A percentile compares a stretch with the other conserved stretches of the same genome.
These are phyloP conservation scores for Phaonia tiefii DNA, from an alignment of 2,888 invertebrate species.

Conservation along the genomic window DNA sequence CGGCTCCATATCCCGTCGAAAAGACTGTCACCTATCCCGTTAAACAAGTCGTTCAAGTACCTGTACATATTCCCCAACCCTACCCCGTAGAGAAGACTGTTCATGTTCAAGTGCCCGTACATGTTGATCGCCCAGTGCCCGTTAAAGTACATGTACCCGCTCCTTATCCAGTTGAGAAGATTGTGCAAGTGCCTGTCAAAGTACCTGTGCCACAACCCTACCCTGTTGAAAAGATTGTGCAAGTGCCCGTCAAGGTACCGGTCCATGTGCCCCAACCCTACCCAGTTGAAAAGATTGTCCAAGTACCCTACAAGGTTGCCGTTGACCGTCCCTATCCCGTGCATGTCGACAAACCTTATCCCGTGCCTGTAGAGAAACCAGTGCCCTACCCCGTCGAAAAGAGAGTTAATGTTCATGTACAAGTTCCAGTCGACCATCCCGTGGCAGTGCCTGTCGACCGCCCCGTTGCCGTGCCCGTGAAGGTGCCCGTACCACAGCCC, in stretches of 20 bases:
- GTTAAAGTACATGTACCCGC: conserved; percentile 90
- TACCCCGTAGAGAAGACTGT: conserved; percentile 91
- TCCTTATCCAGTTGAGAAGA: conserved; percentile 90
- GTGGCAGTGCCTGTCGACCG: conserved; percentile 85
- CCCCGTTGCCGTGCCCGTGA: conserved; percentile 84
- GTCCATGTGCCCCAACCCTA: conserved; percentile 81
- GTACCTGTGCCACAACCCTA: conserved; percentile 91
- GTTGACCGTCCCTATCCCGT: conserved; percentile 86
- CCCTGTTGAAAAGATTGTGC: conserved; percentile 89
- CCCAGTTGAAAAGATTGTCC: conserved; percentile 84
- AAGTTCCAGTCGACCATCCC: conserved; percentile 78
- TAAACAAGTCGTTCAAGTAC: conserved; percentile 86
- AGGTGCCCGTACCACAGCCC: conserved; percentile 84
- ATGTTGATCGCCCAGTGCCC: conserved; percentile 89
- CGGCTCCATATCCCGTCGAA: conserved; percentile 87
- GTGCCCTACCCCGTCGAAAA: conserved; percentile 83
- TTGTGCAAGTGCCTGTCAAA: conserved; percentile 87
- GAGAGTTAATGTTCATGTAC: conserved; percentile 82
- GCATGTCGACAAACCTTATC: conserved; percentile 82
- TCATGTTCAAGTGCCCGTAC: conserved; percentile 85
- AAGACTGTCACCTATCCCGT: conserved; percentile 81
- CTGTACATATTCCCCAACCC: conserved; percentile 87
- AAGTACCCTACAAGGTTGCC: conserved; percentile 85
- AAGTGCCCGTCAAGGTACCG: conserved; percentile 87
- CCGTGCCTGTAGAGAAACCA: conserved; percentile 71